Evolutionary conservation across 1,140 invertebrate genomes (phyloP).

Genomic region (Colletes latitarsis): DNA sequence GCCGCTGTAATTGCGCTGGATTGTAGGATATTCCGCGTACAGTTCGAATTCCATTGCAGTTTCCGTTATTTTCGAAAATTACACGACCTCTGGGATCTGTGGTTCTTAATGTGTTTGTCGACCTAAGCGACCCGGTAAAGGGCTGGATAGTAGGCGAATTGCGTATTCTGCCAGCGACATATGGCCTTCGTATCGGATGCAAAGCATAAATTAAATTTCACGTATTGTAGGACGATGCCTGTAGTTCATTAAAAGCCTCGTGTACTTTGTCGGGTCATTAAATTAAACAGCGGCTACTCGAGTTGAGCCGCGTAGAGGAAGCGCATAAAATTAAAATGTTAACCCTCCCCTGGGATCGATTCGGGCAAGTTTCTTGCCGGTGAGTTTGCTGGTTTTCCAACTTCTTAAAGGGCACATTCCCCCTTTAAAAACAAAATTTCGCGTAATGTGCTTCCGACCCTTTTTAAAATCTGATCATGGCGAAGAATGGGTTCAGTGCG

Average conservation of each 20-base stretch:
- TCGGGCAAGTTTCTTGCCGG: no score
- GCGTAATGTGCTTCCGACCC: no score
- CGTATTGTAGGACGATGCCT: not conserved
- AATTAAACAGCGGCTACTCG: not conserved
- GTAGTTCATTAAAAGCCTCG: not conserved
- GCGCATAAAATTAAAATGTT: not conserved
- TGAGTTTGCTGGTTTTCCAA: no score
- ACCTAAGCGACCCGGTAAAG: not conserved
- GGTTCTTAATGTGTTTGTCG: conserved; percentile 14
- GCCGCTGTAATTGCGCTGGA: not conserved
- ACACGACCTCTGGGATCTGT: not conserved
- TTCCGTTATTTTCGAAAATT: not conserved
- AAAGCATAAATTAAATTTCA: not conserved
- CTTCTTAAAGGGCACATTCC: no score
- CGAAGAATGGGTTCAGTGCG: no score
- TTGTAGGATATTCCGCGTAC: not conserved
- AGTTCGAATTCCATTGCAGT: not conserved
- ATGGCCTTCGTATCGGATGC: not conserved
- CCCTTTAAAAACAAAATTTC: no score
- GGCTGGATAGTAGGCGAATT: not conserved
- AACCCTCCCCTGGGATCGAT: not conserved
- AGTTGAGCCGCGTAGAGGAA: not conserved
- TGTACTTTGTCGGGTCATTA: not conserved
- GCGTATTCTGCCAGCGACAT: not conserved
- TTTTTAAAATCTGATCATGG: no score